Percentiles rank a stretch among this genome's conserved stretches.
Conservation (phyloP, 2,797 vertebrate genomes). For the Nannoperca obscura region DNA sequence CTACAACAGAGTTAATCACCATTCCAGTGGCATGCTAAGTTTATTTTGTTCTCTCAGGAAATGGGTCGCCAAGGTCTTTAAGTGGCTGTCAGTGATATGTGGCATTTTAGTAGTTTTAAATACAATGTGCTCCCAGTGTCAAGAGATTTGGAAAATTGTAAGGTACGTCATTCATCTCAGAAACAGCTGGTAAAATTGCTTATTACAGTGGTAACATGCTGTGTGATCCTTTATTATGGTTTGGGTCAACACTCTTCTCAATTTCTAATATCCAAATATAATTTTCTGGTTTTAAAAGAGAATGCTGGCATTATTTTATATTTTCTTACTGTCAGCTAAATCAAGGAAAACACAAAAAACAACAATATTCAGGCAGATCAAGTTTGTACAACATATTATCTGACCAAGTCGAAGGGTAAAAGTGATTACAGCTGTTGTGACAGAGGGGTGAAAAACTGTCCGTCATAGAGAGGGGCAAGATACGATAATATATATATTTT, state of each 20-base stretch:
- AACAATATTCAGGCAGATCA: background rate
- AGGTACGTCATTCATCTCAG: background rate
- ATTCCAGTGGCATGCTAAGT: constrained; percentile 28
- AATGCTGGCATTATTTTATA: background rate
- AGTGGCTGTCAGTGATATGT: constrained; percentile 37
- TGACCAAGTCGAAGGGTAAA: background rate
- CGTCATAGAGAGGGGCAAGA: too few species aligned
- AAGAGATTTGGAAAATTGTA: constrained; percentile 34
- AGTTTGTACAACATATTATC: background rate
- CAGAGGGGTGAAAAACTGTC: background rate
- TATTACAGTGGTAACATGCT: background rate
- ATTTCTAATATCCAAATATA: background rate
- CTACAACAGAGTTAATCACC: constrained; percentile 48
- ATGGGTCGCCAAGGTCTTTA: constrained; percentile 30
- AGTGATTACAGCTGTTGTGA: background rate
- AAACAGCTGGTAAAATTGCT: background rate
- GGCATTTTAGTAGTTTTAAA: constrained; percentile 19
- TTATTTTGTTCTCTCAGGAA: constrained; percentile 43
- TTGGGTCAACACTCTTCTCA: background rate
- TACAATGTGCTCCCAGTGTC: constrained; percentile 3
- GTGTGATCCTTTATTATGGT: constrained; percentile 7
- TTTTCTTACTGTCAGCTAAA: background rate
- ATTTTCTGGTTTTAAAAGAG: background rate
- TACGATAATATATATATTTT: background rate
- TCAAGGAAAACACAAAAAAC: background rate